phyloP scores from a whole-genome alignment of 2,113 vertebrate species.

The Sinocyclocheilus anshuiensis region DNA sequence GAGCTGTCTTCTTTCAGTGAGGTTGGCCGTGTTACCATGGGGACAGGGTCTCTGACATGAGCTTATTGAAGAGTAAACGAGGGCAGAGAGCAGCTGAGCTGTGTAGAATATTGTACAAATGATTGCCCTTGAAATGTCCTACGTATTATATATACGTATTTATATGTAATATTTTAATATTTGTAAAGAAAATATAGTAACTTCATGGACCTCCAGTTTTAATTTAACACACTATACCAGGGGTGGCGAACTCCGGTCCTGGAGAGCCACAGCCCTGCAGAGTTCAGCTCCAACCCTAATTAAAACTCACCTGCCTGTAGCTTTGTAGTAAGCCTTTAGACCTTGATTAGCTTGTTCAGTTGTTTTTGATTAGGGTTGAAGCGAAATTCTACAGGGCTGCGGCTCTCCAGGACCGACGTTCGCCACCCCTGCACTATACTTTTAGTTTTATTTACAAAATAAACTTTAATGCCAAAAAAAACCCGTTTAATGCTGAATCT shows the following conservation, averaged over 20 bases:
- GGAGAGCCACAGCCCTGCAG: no score
- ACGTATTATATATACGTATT: no score
- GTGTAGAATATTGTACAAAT: neutral
- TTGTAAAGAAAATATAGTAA: neutral
- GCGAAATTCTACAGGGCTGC: no score
- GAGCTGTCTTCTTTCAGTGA: neutral
- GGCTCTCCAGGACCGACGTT: no score
- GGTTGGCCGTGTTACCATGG: conserved; percentile 13
- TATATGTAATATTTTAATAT: neutral
- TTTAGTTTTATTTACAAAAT: neutral
- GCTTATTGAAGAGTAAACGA: neutral
- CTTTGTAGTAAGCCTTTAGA: no score
- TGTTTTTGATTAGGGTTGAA: no score
- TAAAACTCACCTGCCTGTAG: no score
- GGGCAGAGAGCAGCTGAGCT: conserved; percentile 2
- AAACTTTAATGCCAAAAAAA: neutral
- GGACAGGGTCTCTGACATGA: neutral
- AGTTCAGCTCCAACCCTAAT: no score
- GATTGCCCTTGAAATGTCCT: neutral
- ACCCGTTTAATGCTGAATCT: no score
- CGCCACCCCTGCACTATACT: no score
- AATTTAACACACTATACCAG: neutral
- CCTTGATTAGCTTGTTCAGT: no score
- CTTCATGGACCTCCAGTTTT: neutral
- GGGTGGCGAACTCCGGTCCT: no score